Conservation (phyloP, 2,888 invertebrate species). For the Caprella mutica region DNA sequence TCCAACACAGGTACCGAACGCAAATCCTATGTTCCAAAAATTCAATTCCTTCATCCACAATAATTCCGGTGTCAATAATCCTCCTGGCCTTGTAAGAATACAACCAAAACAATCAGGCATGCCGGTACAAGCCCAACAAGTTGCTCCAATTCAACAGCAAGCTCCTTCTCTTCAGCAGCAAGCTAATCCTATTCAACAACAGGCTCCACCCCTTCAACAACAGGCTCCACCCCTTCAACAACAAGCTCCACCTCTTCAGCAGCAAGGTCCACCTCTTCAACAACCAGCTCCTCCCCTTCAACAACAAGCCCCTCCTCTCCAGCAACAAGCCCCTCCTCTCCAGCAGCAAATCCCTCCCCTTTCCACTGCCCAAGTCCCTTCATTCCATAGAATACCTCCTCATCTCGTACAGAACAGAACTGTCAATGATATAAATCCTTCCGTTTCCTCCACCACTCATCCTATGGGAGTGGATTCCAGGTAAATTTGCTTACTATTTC, state of each 20-base stretch:
- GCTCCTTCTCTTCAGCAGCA: neutral
- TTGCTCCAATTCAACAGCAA: conserved; percentile 6
- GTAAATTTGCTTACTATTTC: conserved; percentile 3
- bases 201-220: too few species aligned
- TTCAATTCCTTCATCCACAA: neutral
- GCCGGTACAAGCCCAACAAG: neutral
- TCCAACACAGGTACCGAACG: too few species aligned
- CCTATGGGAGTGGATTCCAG: conserved; percentile 27
- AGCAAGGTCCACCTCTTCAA: too few species aligned
- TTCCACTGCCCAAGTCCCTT: too few species aligned
- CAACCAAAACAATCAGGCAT: conserved; percentile 29
- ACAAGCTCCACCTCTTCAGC: too few species aligned
- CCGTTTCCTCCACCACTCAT: conserved; percentile 33
- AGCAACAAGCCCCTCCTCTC: conserved; percentile 2
- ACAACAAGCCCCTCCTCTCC: too few species aligned
- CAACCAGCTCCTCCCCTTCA: too few species aligned
- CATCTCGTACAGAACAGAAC: conserved; percentile 23
- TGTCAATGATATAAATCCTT: conserved; percentile 22
- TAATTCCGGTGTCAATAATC: conserved; percentile 21
- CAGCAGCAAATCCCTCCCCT: conserved; percentile 11
- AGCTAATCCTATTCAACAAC: too few species aligned
- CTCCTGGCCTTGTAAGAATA: conserved; percentile 32
- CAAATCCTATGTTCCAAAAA: too few species aligned
- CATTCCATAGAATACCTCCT: conserved; percentile 23
- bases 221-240: too few species aligned